Base-by-base conservation (phyloP, 2,113 vertebrate genomes). In the Trogon surrucura region DNA sequence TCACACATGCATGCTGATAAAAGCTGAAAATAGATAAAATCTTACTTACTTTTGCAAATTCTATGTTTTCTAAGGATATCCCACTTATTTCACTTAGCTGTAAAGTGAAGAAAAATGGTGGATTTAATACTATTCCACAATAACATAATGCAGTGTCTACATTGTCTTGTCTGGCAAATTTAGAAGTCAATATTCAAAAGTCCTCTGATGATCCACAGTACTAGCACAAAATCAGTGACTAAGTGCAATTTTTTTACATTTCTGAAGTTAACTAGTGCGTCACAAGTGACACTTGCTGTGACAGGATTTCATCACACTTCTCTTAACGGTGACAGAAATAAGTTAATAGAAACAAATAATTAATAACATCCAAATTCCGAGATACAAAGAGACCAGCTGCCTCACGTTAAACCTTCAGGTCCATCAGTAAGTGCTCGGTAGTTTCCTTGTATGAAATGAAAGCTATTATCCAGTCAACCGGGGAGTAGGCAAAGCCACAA, bases 1-100 rank as follows among this genome's bases (percentile, higher is more conserved):
- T 13, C 14, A 57, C 58, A 15, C 3, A 48, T 10, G 30, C 13
- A 34, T 14, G 13, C 72, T 30, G 32, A 57, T 19, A 13, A 41
- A 80, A 65, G 11, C 11, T 30, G 70, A 32, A 70, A 80, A 11
- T 1, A 53, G 23, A 56, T 8, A 67, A 36, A 79, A 62, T 44
- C 30, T 32, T 45, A 32, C 97, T 96, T 97, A 99, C 99, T 98
- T 99, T 99, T 71, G 99, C 99, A 98, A 99, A 99, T 97, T 99
- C 99, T 92, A 99, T 96, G 86, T 99, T 99, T 97, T 99, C 99
- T 62, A 99, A 93, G 95, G 98, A 95, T 97, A 99, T 98, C 47
- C 95, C 98, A 95, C 99, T 99, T 83, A 99, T 96, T 98, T 99
- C 99, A 97, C 98, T 98, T 53, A 99, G 98, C 99, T 99, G 98